Conservation (phyloP, 2,113 vertebrate genomes). For the Microcebus tavaratra region DNA sequence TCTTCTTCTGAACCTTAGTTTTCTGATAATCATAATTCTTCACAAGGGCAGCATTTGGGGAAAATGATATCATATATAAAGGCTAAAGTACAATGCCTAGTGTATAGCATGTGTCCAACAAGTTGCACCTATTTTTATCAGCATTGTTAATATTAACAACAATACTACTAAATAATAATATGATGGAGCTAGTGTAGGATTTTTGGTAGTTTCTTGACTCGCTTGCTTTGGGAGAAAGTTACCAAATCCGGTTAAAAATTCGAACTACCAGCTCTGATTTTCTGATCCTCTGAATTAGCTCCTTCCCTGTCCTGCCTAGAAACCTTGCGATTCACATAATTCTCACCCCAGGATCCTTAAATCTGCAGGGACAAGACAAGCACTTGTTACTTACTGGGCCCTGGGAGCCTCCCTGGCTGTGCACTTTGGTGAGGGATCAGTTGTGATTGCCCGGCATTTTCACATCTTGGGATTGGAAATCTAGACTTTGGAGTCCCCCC, state of each 20-base stretch:
- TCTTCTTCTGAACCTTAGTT: not conserved
- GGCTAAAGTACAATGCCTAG: not conserved
- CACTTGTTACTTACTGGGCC: not conserved
- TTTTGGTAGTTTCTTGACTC: constrained; percentile 31
- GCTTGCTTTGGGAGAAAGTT: not conserved
- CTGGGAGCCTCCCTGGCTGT: not conserved
- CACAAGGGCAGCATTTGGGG: not conserved
- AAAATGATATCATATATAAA: not conserved
- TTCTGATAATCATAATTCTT: not conserved
- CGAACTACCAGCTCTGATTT: not conserved
- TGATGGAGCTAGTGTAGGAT: not conserved
- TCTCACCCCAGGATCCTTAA: not conserved
- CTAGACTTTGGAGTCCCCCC: not conserved
- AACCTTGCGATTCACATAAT: not conserved
- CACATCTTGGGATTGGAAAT: not conserved
- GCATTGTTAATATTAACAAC: not conserved
- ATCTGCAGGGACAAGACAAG: not conserved
- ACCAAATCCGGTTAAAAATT: constrained; percentile 7
- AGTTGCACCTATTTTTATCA: not conserved
- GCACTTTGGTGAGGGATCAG: not conserved
- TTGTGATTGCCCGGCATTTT: not conserved
- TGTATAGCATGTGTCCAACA: not conserved
- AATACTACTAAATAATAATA: not conserved
- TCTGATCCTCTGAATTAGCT: not conserved
- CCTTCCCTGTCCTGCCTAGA: not conserved